phyloP scores from a whole-genome alignment of 2,888 invertebrate genomes.

The Noctua janthina region DNA sequence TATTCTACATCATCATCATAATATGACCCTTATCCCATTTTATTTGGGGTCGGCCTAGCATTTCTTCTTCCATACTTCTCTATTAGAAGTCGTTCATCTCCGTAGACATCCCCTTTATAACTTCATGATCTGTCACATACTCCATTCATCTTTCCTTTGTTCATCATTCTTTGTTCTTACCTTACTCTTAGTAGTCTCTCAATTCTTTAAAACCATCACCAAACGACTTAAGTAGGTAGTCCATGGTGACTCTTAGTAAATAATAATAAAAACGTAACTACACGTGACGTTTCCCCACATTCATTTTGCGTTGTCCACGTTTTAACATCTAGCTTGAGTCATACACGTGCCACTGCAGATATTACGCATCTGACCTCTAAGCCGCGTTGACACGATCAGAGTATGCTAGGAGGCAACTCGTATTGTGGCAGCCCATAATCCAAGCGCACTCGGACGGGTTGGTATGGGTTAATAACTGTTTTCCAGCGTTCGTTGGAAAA shows the following conservation, averaged over 20 bases:
- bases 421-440: too few species aligned
- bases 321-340: neutral
- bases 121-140: neutral
- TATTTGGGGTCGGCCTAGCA: neutral
- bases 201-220: neutral
- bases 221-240: neutral
- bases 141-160: neutral
- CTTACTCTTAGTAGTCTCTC: neutral
- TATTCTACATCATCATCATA: neutral
- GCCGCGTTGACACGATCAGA: too few species aligned
- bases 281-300: neutral
- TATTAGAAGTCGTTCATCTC: neutral
- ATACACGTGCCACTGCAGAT: slow-evolving; percentile 10
- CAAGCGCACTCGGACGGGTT: too few species aligned
- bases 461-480: too few species aligned
- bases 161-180: neutral
- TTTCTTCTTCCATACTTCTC: neutral
- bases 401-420: too few species aligned
- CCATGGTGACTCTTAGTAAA: neutral
- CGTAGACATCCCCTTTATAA: neutral
- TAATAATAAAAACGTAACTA: neutral
- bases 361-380: neutral
- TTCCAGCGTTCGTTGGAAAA: neutral
- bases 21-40: neutral
- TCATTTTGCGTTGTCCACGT: neutral